Evolutionary conservation across 2,797 vertebrate species (phyloP), one percentile per base, ranked within the genome.

Genomic region (Perodicticus potto): DNA sequence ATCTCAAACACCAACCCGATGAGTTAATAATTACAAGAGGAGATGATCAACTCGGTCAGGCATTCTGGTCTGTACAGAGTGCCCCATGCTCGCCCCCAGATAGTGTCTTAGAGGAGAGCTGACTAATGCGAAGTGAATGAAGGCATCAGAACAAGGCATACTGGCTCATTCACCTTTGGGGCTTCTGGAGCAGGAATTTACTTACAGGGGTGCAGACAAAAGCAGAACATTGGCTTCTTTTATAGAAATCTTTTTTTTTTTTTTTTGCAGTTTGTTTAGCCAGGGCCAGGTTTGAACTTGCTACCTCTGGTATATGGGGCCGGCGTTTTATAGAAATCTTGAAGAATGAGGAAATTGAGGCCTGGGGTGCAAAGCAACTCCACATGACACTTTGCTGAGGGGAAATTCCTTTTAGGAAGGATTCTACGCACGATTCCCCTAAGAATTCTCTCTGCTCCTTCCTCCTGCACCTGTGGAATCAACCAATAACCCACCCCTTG

Each of bases 331-430:
- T 67, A 73, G 29, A 89, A 55, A 80, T 70, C 73, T 86, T 97
- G 27, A 74, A 83, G 65, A 94, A 95, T 59, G 80, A 95, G 83
- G 86, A 95, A 96, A 82, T n/a, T 61, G 57, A 72, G 20, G 34
- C 84, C 76, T 76, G 7, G 2, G 7, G 10, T 69, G 43, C 69
- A 22, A 91, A 59, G 69, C 22, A 27, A 65, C 59, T 70, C 20
- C 32, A 55, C 29, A 4, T 34, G 84, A 83, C 57, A 67, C 22
- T 95, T n/a, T 84, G 70, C 67, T 49, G 2, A 49, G 89, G 40
- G 49, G 27, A 70, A 81, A 12, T 27, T 69, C 65, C 29, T 82
- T 45, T 59, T 34, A 74, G 55, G 45, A 61, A 91, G 16, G 45
- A 67, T 34, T 93, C 23, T 3, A 10, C 40, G 53, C n/a, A 92